phyloP scores from a whole-genome alignment of 2,113 vertebrate species.

The Saimiri boliviensis region DNA sequence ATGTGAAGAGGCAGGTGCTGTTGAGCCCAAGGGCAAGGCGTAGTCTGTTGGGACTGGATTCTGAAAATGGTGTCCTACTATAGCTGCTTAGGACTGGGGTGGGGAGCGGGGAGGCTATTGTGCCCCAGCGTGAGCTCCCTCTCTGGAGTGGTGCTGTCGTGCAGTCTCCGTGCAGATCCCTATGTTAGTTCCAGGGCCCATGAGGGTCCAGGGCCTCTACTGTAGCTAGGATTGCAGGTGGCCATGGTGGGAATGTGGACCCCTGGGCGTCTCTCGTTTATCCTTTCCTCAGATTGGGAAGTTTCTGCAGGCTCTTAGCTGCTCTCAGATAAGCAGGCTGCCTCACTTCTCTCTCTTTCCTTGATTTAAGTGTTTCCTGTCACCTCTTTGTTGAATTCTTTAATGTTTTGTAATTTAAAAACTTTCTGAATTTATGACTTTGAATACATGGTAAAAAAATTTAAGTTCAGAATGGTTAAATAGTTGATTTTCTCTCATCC shows the following conservation, averaged over 20 bases:
- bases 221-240: not conserved
- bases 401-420: not conserved
- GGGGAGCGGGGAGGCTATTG: too few species aligned
- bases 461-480: not conserved
- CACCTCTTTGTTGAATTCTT: not conserved
- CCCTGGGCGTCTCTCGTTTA: not conserved
- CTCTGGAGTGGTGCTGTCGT: not conserved
- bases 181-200: not conserved
- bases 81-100: not conserved
- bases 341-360: not conserved
- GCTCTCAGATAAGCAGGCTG: not conserved
- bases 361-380: not conserved
- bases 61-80: not conserved
- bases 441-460: not conserved
- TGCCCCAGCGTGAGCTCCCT: not conserved
- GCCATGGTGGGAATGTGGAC: not conserved
- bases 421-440: slow-evolving; percentile 12
- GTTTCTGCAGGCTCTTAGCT: not conserved
- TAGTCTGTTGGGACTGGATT: not conserved
- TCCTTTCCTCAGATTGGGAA: not conserved
- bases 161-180: not conserved
- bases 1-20: not conserved
- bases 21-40: not conserved
- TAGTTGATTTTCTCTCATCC: slow-evolving; percentile 33
- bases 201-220: too few species aligned